A percentile compares a stretch with the other conserved stretches of the same genome.
Conservation (phyloP, 2,797 vertebrate species). For the Leptoclinus maculatus region DNA sequence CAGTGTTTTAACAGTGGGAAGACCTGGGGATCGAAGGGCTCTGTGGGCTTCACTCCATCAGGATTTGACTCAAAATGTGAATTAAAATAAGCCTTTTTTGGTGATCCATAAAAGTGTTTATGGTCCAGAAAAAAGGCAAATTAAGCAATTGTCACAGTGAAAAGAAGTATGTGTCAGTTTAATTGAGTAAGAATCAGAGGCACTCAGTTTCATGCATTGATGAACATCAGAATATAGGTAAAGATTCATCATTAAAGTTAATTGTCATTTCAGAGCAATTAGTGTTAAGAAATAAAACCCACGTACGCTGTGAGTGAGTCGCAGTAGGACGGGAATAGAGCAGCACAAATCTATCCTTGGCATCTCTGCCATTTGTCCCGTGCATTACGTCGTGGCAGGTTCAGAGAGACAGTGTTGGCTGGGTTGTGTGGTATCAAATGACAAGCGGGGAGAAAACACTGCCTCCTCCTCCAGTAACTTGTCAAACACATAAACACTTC, state of each 20-base stretch:
- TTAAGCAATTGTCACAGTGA: not conserved
- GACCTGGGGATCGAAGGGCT: not conserved
- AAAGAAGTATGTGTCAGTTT: not conserved
- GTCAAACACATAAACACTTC: conserved; percentile 31
- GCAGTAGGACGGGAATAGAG: conserved; percentile 54
- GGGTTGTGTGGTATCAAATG: conserved; percentile 54
- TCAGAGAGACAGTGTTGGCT: conserved; percentile 24
- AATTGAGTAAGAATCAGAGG: not conserved
- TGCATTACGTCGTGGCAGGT: conserved; percentile 36
- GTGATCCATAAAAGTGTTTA: not conserved
- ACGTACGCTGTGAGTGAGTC: conserved; percentile 20
- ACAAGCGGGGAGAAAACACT: conserved; percentile 54
- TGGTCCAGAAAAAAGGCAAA: not conserved
- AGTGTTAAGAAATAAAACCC: not conserved
- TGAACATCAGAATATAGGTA: too few species aligned
- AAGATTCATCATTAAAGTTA: not conserved
- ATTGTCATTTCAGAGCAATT: not conserved
- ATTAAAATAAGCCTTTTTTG: not conserved
- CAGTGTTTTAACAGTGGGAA: conserved; percentile 16
- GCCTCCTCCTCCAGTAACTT: conserved; percentile 32
- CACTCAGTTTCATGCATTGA: not conserved
- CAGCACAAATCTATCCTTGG: conserved; percentile 50
- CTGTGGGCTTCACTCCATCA: not conserved
- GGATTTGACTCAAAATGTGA: not conserved
- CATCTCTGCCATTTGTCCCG: conserved; percentile 12